phyloP scores from a whole-genome alignment of 2,797 vertebrate species.

The Channa striata region DNA sequence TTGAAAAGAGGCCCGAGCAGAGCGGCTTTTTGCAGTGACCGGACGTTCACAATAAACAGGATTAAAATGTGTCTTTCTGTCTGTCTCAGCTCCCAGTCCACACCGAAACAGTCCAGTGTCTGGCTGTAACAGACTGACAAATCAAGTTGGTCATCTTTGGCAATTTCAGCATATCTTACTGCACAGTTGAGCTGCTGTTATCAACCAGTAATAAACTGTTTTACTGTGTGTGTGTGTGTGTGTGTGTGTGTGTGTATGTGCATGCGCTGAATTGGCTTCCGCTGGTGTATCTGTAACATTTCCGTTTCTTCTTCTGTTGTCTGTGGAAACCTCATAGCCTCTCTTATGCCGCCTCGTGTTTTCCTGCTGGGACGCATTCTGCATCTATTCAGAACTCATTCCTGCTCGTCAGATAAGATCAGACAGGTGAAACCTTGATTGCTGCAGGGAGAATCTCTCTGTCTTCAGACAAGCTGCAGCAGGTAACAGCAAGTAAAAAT shows the following conservation, averaged over 20 bases:
- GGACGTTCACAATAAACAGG: too few relatives aligned
- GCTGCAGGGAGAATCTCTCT: not conserved
- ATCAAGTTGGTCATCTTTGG: too few relatives aligned
- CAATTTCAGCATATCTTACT: too few relatives aligned
- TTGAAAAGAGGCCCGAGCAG: not conserved
- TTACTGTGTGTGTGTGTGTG: too few relatives aligned
- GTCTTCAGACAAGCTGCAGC: constrained; percentile 29
- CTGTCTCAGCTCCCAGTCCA: too few relatives aligned
- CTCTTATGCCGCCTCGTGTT: not conserved
- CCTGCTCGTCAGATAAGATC: constrained; percentile 25
- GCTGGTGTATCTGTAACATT: constrained; percentile 11
- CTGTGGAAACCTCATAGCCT: not conserved
- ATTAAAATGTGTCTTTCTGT: too few relatives aligned
- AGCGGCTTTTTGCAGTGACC: not conserved
- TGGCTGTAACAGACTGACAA: too few relatives aligned
- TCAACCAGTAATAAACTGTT: too few relatives aligned
- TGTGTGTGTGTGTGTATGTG: too few relatives aligned
- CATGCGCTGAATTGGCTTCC: too few relatives aligned
- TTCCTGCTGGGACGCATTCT: not conserved
- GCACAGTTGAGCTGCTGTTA: too few relatives aligned
- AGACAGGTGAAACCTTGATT: constrained; percentile 21
- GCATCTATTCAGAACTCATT: constrained; percentile 2
- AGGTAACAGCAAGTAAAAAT: not conserved
- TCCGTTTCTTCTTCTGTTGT: not conserved
- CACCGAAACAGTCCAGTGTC: too few relatives aligned